A percentile compares a stretch with the other conserved stretches of the same genome.
These are phyloP conservation scores for Thymallus thymallus DNA, from an alignment of 2,113 vertebrate genomes.

Conservation along the genomic window DNA sequence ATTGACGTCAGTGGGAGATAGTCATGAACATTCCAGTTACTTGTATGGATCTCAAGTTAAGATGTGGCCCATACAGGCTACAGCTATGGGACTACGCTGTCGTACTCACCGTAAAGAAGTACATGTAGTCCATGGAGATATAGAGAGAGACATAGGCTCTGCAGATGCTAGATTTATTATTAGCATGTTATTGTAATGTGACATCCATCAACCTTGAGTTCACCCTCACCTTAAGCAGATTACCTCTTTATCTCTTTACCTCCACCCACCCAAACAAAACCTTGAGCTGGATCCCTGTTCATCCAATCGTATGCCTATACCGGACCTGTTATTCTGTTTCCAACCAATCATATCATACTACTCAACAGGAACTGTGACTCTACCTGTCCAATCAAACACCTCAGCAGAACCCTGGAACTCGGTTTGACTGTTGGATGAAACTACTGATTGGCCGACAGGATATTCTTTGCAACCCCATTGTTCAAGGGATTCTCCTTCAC, in stretches of 20 bases:
- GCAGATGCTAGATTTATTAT: too few relatives aligned
- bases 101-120: too few relatives aligned
- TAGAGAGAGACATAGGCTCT: slow-evolving; percentile 13
- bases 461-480: slow-evolving; percentile 18
- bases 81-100: background rate
- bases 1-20: background rate
- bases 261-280: slow-evolving; percentile 19
- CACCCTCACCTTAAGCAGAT: background rate
- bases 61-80: background rate
- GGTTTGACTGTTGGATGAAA: background rate
- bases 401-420: background rate
- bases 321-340: slow-evolving; percentile 10
- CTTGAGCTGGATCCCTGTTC: slow-evolving; percentile 18
- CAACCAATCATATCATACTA: slow-evolving; percentile 40
- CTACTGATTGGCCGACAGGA: background rate
- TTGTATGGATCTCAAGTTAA: background rate
- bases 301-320: slow-evolving; percentile 29
- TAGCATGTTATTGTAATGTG: background rate
- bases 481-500: background rate
- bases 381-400: slow-evolving; percentile 45
- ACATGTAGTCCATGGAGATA: slow-evolving; percentile 14
- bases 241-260: background rate
- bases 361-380: slow-evolving; percentile 36
- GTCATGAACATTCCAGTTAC: background rate
- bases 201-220: background rate